Conservation (phyloP, 2,113 vertebrate genomes). For the Alexandromys fortis region DNA sequence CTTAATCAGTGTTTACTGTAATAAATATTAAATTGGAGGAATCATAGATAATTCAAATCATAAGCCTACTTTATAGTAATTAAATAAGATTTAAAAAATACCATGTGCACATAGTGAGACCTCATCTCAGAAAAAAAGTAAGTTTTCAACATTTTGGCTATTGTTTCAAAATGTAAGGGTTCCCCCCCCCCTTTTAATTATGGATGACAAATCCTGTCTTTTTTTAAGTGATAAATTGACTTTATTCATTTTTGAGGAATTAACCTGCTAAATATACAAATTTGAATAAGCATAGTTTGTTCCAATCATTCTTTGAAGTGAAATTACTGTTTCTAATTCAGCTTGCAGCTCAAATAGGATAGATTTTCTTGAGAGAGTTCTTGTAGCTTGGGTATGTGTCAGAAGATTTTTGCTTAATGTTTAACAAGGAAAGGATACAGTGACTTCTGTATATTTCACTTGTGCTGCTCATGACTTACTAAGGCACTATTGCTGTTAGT, state of each 20-base stretch:
- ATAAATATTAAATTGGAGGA: slow-evolving; percentile 37
- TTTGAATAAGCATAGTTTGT: slow-evolving; percentile 42
- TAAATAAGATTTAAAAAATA: not conserved
- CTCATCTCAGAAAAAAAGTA: not conserved
- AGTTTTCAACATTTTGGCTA: slow-evolving; percentile 29
- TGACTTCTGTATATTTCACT: slow-evolving; percentile 11
- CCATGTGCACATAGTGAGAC: not conserved
- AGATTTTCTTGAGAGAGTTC: slow-evolving; percentile 22
- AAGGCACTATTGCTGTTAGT: not conserved
- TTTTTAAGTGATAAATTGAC: not conserved
- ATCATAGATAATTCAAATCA: not conserved
- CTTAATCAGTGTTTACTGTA: slow-evolving; percentile 20
- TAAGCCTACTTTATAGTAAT: not conserved
- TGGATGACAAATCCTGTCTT: not conserved
- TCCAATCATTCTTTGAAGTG: slow-evolving; percentile 32
- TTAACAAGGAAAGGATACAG: slow-evolving; percentile 4
- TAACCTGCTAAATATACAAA: not conserved
- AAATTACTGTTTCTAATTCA: slow-evolving; percentile 49
- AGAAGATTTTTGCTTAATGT: not conserved
- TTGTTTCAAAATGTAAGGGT: slow-evolving; percentile 13
- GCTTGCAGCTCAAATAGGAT: not conserved
- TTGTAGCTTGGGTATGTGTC: not conserved
- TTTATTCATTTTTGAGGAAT: slow-evolving; percentile 51
- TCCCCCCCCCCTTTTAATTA: slow-evolving; percentile 22
- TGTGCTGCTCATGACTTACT: slow-evolving; percentile 15